A percentile compares a stretch with the other conserved stretches of the same genome.
phyloP scores from a whole-genome alignment of 2,888 invertebrate genomes.

The Papilio demoleus region DNA sequence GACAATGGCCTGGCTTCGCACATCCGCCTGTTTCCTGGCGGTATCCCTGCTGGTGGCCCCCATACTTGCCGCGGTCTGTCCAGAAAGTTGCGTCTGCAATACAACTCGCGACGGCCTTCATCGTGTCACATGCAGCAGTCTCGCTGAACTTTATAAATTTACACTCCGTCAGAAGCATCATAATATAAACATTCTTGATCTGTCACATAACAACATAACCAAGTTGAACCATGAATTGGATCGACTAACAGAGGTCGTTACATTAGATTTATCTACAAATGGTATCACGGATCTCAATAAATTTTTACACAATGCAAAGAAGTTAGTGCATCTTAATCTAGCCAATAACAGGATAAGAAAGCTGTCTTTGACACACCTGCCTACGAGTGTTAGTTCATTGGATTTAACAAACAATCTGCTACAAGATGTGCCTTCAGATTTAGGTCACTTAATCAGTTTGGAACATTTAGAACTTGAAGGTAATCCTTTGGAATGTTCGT shows the following conservation, averaged over 20 bases:
- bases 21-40: slow-evolving; percentile 62
- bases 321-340: slow-evolving; percentile 83
- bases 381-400: slow-evolving; percentile 84
- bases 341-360: slow-evolving; percentile 84
- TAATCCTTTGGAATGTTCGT: slow-evolving; percentile 88
- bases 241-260: slow-evolving; percentile 84
- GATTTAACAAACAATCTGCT: slow-evolving; percentile 86
- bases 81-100: slow-evolving; percentile 82
- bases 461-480: slow-evolving; percentile 86
- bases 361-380: slow-evolving; percentile 79
- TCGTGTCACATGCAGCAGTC: slow-evolving; percentile 85
- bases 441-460: slow-evolving; percentile 81
- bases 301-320: slow-evolving; percentile 82
- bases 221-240: slow-evolving; percentile 83
- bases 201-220: slow-evolving; percentile 85
- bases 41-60: slow-evolving; percentile 63
- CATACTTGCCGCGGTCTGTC: slow-evolving; percentile 72
- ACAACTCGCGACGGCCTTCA: slow-evolving; percentile 87
- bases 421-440: slow-evolving; percentile 83
- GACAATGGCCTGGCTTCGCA: slow-evolving; percentile 67
- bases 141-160: slow-evolving; percentile 90
- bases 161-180: slow-evolving; percentile 77
- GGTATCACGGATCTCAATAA: slow-evolving; percentile 83
- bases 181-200: slow-evolving; percentile 83
- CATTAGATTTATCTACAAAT: slow-evolving; percentile 86